These are phyloP conservation scores for Drosophila bipectinata DNA, from an alignment of 1,140 invertebrate species.

Conservation along the genomic window DNA sequence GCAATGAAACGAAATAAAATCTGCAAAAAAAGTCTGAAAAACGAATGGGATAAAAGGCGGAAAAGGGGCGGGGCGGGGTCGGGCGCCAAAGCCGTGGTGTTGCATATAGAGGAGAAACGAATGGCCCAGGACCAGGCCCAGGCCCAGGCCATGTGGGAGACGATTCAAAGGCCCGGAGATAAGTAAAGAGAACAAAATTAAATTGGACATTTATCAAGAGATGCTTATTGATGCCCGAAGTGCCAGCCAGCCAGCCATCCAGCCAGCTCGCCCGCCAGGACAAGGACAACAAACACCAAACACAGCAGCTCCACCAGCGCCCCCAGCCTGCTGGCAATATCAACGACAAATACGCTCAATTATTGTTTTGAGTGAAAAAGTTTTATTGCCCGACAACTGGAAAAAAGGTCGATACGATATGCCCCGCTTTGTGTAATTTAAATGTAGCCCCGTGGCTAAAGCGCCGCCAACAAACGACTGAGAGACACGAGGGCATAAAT, in stretches of 20 bases:
- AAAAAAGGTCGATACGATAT: conserved; percentile 13
- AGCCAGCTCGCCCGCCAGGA: conserved; percentile 17
- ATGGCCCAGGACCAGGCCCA: not conserved
- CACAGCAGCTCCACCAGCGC: conserved; percentile 9
- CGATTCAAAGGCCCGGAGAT: conserved; percentile 52
- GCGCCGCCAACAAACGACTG: conserved; percentile 50
- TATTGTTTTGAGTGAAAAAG: conserved; percentile 82
- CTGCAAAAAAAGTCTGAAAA: conserved; percentile 22
- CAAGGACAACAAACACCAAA: conserved; percentile 40
- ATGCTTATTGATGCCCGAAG: conserved; percentile 81
- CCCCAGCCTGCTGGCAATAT: conserved; percentile 13
- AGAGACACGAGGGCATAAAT: conserved; percentile 73
- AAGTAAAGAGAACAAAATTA: conserved; percentile 83
- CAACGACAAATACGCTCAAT: conserved; percentile 73
- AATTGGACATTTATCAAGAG: conserved; percentile 84
- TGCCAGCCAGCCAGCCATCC: conserved; percentile 36
- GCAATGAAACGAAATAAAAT: conserved; percentile 62
- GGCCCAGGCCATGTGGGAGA: conserved; percentile 40
- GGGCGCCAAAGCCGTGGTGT: conserved; percentile 6
- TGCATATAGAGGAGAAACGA: conserved; percentile 36
- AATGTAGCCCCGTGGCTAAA: conserved; percentile 63
- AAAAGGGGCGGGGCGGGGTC: conserved; percentile 12
- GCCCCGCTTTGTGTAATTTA: conserved; percentile 58
- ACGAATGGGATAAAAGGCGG: conserved; percentile 25
- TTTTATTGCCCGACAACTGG: conserved; percentile 67